These are phyloP conservation scores for Ferdinandea cuprea DNA, from an alignment of 2,888 invertebrate genomes.

Conservation along the genomic window DNA sequence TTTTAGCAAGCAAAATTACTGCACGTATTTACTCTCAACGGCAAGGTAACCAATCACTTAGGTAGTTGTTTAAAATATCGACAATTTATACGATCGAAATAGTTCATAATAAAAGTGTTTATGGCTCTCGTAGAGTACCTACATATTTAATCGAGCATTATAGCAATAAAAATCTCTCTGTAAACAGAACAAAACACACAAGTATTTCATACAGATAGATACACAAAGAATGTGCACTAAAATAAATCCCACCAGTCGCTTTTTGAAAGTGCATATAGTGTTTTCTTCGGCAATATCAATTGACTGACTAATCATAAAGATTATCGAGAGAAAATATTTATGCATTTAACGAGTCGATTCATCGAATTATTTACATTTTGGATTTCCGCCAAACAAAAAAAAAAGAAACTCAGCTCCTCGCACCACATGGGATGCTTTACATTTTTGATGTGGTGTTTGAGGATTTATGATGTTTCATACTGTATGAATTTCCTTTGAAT, in stretches of 20 bases:
- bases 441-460: constrained; percentile 65
- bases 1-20: background rate
- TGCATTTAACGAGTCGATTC: constrained; percentile 68
- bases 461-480: constrained; percentile 68
- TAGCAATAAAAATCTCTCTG: background rate
- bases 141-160: background rate
- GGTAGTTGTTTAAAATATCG: background rate
- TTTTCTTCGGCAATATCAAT: constrained; percentile 39
- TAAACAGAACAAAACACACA: background rate
- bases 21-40: background rate
- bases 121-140: background rate
- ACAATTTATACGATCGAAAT: constrained; percentile 17
- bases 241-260: background rate
- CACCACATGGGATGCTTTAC: constrained; percentile 50
- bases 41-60: background rate
- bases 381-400: constrained; percentile 45
- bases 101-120: constrained; percentile 34
- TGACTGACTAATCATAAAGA: constrained; percentile 55
- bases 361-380: constrained; percentile 53
- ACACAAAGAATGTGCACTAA: constrained; percentile 1
- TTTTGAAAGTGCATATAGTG: constrained; percentile 2
- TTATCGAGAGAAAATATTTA: constrained; percentile 61
- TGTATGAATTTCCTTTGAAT: constrained; percentile 51
- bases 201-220: background rate
- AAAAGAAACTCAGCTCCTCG: too few relatives aligned